A percentile compares a stretch with the other conserved stretches of the same genome.
Evolutionary conservation across 2,888 invertebrate species (phyloP).

Genomic region (Chrysina gloriosa): DNA sequence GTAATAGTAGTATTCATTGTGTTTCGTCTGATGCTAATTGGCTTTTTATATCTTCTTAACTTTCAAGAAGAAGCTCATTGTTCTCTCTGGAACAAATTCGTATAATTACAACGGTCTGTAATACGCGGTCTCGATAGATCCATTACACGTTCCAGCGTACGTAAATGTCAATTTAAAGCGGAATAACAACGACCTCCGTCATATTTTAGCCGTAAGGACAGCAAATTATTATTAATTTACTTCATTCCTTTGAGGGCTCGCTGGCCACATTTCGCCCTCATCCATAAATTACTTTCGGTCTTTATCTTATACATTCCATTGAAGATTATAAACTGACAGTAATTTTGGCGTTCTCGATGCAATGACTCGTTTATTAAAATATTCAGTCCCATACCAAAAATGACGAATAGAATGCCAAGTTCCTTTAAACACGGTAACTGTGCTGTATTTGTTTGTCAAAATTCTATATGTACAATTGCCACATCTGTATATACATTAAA

Average conservation of each 20-base stretch:
- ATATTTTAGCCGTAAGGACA: constrained; percentile 4
- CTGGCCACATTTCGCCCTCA: not conserved
- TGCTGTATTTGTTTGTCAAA: too few relatives aligned
- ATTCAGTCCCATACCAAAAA: not conserved
- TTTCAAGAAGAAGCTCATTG: not conserved
- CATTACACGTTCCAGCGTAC: constrained; percentile 1
- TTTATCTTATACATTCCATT: not conserved
- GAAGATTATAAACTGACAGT: not conserved
- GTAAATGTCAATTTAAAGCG: constrained; percentile 27
- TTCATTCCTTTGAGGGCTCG: constrained; percentile 21
- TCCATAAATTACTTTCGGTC: not conserved
- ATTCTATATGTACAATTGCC: too few relatives aligned
- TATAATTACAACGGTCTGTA: too few relatives aligned
- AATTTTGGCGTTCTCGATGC: not conserved
- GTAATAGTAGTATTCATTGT: too few relatives aligned
- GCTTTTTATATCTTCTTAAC: too few relatives aligned
- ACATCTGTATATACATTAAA: too few relatives aligned
- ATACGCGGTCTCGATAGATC: not conserved
- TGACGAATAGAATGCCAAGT: too few relatives aligned
- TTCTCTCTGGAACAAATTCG: not conserved
- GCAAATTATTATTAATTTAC: constrained; percentile 29
- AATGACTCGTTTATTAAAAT: not conserved
- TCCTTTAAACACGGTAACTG: too few relatives aligned
- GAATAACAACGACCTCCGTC: constrained; percentile 8
- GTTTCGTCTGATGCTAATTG: too few relatives aligned